Evolutionary conservation across 2,113 vertebrate species (phyloP).

Genomic region (Callipepla squamata): DNA sequence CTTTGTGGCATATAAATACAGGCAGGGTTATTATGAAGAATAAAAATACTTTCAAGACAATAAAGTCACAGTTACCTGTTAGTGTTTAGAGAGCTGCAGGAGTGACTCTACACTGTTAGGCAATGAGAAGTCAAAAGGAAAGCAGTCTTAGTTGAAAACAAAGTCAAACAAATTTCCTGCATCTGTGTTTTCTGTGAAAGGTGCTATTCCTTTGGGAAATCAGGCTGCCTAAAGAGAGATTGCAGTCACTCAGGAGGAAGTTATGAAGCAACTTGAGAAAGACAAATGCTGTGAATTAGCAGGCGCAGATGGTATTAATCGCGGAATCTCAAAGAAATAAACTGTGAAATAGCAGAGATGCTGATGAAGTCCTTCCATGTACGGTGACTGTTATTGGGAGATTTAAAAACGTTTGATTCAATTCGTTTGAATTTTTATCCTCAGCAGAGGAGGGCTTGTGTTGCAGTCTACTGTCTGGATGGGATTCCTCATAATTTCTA

Average conservation of each 20-base stretch:
- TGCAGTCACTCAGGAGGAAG: constrained; percentile 43
- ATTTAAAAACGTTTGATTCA: background rate
- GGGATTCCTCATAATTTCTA: background rate
- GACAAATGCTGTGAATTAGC: constrained; percentile 41
- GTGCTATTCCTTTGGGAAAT: constrained; percentile 59
- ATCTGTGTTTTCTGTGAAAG: constrained; percentile 8
- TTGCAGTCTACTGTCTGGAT: background rate
- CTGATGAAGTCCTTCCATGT: background rate
- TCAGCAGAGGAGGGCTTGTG: background rate
- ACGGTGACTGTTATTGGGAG: background rate
- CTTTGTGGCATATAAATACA: background rate
- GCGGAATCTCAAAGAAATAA: constrained; percentile 46
- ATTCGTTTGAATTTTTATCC: background rate
- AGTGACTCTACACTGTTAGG: background rate
- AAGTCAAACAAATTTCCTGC: constrained; percentile 43
- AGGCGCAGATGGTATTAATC: constrained; percentile 67
- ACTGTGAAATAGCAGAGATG: constrained; percentile 20
- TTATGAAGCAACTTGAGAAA: constrained; percentile 42
- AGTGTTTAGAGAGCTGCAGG: background rate
- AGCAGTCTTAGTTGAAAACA: background rate
- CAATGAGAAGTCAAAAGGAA: background rate
- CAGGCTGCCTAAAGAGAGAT: constrained; percentile 15
- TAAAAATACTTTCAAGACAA: background rate
- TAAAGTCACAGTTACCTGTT: background rate
- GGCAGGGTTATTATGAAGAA: background rate